Base-by-base conservation (phyloP, 2,888 invertebrate species). In the Zonitis immaculata region DNA sequence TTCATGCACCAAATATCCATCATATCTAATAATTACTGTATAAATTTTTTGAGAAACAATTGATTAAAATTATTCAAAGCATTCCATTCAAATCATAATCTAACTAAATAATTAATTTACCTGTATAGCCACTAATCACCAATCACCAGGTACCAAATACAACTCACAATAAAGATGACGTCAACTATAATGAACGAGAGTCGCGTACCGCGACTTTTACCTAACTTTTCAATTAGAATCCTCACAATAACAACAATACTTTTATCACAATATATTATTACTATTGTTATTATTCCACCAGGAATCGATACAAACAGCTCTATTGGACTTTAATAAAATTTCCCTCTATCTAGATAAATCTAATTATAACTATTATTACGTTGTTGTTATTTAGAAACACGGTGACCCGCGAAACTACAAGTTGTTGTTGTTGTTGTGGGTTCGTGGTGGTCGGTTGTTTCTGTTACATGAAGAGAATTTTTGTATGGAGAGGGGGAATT, bases 391-490 rank as follows among this genome's bases (percentile, higher is more conserved):
- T 12, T 30, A 32, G 14, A 35, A 54, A 49, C 47, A 39, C 44
- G 52, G 30, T 51, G 54, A 58, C 44, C 58, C 61, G 61, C 61
- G 61, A 59, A 58, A 47, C 55, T 35, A 35, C 46, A 45, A 51
- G 51, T 57, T 47, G 32, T 32, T 32, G 16, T 32, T 32, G 32
- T 57, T 47, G 12, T 12, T 30, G 12, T 12, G n/a, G n/a, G 30
- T 30, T 4, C 3, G 30, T 35, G n/a, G n/a, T 18, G 35, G 16
- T 35, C 8, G 27, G 27, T 35, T 35, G 16, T 57, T 47, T 57
- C 56, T 53, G 55, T 52, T 51, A 48, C 55, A 51, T 49, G 44
- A 52, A 56, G 50, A 51, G 57, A 57, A 47, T 53, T 50, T 51
- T 59, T 61, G 58, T 53, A 42, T 56, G 46, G 49, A 54, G 60